These are phyloP conservation scores for Halictus ligatus DNA, from an alignment of 2,888 invertebrate genomes.

Conservation along the genomic window DNA sequence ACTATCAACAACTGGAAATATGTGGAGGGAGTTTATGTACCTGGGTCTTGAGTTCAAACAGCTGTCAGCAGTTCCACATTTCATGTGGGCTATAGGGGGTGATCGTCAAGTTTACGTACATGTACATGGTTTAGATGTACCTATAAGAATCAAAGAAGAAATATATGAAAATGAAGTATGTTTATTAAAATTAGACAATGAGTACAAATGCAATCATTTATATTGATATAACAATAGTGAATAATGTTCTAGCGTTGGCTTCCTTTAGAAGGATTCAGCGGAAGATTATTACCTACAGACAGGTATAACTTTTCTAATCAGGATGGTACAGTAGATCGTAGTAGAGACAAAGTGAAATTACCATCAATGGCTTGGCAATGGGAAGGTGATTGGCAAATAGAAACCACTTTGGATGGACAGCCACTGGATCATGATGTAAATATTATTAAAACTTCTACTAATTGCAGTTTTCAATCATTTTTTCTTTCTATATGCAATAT, in stretches of 20 bases:
- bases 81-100: constrained; percentile 96
- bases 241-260: constrained; percentile 90
- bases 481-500: neutral
- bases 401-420: constrained; percentile 93
- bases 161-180: constrained; percentile 95
- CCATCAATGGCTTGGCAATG: constrained; percentile 98
- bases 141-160: constrained; percentile 95
- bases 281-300: constrained; percentile 94
- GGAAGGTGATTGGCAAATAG: constrained; percentile 97
- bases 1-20: constrained; percentile 91
- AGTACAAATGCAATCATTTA: neutral
- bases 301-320: constrained; percentile 93
- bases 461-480: neutral
- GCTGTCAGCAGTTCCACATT: constrained; percentile 93
- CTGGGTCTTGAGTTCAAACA: constrained; percentile 95
- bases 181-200: neutral
- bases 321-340: constrained; percentile 92
- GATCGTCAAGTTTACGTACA: constrained; percentile 97
- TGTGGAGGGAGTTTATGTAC: constrained; percentile 95
- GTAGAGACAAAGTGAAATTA: constrained; percentile 92
- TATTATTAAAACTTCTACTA: constrained; percentile 26
- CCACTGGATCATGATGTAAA: constrained; percentile 93
- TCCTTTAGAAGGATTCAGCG: constrained; percentile 94
- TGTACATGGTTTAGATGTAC: constrained; percentile 95
- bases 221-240: constrained; percentile 17